Percentiles rank a stretch among this genome's conserved stretches.
Conservation (phyloP, 2,113 vertebrate species). For the Neolamprologus cancellatus region DNA sequence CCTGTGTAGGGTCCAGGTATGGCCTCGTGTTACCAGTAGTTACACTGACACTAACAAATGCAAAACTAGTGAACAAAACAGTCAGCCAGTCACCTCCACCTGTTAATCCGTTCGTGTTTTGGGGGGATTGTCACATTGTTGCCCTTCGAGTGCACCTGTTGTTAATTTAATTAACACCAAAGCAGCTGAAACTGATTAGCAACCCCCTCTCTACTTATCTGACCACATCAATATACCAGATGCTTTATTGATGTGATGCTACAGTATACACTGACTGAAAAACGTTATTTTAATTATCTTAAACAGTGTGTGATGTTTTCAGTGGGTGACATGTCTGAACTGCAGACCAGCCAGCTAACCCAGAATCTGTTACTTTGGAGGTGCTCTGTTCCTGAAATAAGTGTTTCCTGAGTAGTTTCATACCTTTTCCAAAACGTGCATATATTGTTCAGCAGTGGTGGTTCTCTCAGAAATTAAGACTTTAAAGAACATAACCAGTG, state of each 20-base stretch:
- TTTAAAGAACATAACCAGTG: background rate
- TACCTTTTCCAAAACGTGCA: background rate
- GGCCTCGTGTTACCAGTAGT: background rate
- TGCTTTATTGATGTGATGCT: background rate
- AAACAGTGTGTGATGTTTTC: background rate
- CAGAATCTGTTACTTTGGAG: background rate
- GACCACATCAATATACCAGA: background rate
- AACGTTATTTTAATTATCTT: background rate
- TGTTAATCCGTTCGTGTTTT: background rate
- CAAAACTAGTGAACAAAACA: background rate
- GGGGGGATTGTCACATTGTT: background rate
- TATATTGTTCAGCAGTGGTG: background rate
- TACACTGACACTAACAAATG: background rate
- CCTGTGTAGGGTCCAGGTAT: background rate
- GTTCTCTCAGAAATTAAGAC: background rate
- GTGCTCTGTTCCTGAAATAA: background rate
- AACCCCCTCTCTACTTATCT: background rate
- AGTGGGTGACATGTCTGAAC: background rate
- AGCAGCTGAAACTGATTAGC: background rate
- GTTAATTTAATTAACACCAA: background rate
- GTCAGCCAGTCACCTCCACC: background rate
- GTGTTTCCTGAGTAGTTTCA: background rate
- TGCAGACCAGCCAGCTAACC: background rate
- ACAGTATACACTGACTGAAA: background rate
- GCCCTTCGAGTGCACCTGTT: background rate